Base-by-base conservation (phyloP, 2,888 invertebrate genomes). In the Odontocerum albicorne region DNA sequence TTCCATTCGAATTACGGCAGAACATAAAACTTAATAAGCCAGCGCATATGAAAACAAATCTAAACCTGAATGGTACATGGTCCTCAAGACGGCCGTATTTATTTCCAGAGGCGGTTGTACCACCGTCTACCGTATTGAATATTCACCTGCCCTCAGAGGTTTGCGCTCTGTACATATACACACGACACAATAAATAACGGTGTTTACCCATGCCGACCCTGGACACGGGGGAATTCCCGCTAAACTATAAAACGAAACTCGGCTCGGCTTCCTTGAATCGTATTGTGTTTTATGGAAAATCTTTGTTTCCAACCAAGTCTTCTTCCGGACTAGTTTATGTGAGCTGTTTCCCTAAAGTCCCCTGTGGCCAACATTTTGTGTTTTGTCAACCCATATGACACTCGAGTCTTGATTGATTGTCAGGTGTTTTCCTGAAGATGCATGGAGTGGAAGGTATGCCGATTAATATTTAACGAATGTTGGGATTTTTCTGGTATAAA, bases 141-240 rank as follows among this genome's bases (percentile, higher is more conserved):
- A 39, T 49, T 49, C 39, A 19, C 49, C 4, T 32, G 45, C 33
- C 45, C 27, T 27, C 27, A 27, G 36, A 51, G 51, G 44, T 21
- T 22, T 32, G 35, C 12, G 32, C 21, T 38, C 47, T 54, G 27
- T 27, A 27, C 53, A 47, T 27, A n/a, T n/a, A 43, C 40, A 40
- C 51, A 39, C 51, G 50, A 32, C 50, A 39, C 51, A 46, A 56
- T 57, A 57, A 57, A 57, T 57, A 53, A 57, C 57, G 32, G 27
- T 57, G 57, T 57, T 57, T 57, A 52, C 57, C 40, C 36, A 22
- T 20, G 16, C 20, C 43, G 31, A 3, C 19, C 40, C 40, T 38
- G 38, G 21, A 21, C 21, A 22, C 43, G 15, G 36, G 51, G 51
- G 51, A 32, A 44, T 51, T 35, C 51, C 38, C 44, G 51, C 16